A percentile compares a stretch with the other conserved stretches of the same genome.
phyloP scores from a whole-genome alignment of 2,797 vertebrate genomes.

The Kryptolebias ocellatus region DNA sequence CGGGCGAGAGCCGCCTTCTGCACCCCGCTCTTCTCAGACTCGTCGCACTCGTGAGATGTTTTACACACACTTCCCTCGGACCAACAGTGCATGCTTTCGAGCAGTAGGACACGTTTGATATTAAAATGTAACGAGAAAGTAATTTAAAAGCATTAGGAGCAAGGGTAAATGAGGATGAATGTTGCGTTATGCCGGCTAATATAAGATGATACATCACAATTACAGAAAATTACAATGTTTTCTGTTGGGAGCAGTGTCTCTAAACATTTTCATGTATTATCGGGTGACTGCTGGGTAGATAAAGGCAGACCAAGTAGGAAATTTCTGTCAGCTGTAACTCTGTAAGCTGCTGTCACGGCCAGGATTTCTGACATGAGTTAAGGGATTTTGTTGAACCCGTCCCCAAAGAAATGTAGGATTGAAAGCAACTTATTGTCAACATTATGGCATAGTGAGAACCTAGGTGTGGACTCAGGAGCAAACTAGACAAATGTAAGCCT shows the following conservation, averaged over 20 bases:
- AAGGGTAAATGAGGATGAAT: constrained; percentile 17
- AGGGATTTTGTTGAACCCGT: neutral
- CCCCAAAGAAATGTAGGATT: neutral
- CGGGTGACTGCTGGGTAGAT: neutral
- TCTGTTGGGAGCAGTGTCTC: constrained; percentile 5
- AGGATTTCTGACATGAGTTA: neutral
- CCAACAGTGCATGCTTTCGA: constrained; percentile 10
- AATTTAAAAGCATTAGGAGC: constrained; percentile 22
- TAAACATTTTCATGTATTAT: constrained; percentile 16
- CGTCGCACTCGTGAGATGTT: constrained; percentile 85
- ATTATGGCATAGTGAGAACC: neutral
- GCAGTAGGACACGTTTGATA: constrained; percentile 34
- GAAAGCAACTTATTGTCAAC: neutral
- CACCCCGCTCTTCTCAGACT: constrained; percentile 87
- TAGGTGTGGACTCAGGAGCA: neutral
- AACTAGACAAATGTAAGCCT: neutral
- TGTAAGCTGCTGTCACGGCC: neutral
- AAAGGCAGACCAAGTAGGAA: neutral
- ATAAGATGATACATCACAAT: neutral
- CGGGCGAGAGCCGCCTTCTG: constrained; percentile 81
- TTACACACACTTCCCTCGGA: constrained; percentile 21
- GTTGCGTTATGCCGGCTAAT: neutral
- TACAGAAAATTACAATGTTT: constrained; percentile 5
- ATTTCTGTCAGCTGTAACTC: constrained; percentile 1
- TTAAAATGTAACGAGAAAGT: constrained; percentile 39